These are phyloP conservation scores for Euphysa ruthae DNA, from an alignment of 30 jellyfish, hydroid and myxozoan species.

Conservation along the genomic window DNA sequence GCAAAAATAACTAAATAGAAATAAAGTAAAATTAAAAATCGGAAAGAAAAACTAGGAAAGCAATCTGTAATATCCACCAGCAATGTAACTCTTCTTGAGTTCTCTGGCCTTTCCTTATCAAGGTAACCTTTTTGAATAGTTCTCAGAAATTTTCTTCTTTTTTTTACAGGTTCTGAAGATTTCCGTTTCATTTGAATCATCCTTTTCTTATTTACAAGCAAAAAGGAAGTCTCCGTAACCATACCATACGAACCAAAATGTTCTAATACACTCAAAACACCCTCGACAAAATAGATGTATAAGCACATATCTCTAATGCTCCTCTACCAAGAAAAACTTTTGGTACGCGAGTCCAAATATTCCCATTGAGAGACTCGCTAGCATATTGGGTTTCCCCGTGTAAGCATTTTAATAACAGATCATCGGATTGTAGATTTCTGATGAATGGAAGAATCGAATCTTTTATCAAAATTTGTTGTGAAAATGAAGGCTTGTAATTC, in stretches of 20 bases:
- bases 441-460: constrained; percentile 6
- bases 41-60: background rate
- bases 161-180: background rate
- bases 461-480: constrained; percentile 3
- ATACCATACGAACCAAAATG: background rate
- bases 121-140: background rate
- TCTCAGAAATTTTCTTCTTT: background rate
- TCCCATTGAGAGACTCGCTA: background rate
- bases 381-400: constrained; percentile 8
- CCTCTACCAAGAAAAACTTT: background rate
- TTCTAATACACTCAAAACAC: constrained; percentile 1
- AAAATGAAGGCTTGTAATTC: constrained; percentile 9
- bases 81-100: background rate
- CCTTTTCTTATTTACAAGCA: background rate
- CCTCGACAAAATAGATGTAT: background rate
- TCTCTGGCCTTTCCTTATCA: constrained; percentile 1
- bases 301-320: background rate
- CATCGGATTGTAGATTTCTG: constrained; percentile 12
- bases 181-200: background rate
- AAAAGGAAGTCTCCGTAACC: background rate
- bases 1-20: background rate
- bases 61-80: background rate
- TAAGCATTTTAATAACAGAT: background rate
- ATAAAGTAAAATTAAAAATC: background rate
- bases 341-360: no score